These are phyloP conservation scores for Tragelaphus imberbis DNA, from an alignment of 2,113 vertebrate species.

Conservation along the genomic window DNA sequence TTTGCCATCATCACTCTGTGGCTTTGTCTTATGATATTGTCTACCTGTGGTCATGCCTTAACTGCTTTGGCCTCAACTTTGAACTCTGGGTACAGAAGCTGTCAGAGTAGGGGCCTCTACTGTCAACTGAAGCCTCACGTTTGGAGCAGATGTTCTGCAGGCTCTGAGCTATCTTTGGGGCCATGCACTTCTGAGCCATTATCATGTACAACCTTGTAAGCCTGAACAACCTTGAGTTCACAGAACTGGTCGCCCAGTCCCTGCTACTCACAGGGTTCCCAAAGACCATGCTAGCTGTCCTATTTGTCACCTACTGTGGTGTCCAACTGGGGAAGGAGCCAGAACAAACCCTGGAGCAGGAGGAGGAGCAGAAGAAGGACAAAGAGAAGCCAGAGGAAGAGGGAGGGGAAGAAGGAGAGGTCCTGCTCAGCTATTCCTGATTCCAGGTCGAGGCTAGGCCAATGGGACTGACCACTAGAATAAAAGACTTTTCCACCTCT, in stretches of 20 bases:
- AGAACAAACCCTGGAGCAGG: constrained; percentile 86
- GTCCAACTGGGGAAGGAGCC: constrained; percentile 95
- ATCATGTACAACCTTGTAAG: constrained; percentile 90
- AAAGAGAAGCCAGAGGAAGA: constrained; percentile 88
- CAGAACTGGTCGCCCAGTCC: constrained; percentile 86
- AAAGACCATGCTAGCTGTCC: constrained; percentile 86
- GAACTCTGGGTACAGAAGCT: constrained; percentile 97
- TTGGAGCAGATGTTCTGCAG: constrained; percentile 88
- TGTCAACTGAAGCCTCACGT: constrained; percentile 85
- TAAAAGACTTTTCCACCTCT: constrained; percentile 52
- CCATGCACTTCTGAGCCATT: constrained; percentile 93
- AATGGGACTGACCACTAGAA: not conserved
- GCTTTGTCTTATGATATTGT: constrained; percentile 92
- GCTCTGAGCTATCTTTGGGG: constrained; percentile 87
- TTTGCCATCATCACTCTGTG: constrained; percentile 92
- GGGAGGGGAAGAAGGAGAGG: accelerated
- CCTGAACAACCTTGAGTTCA: constrained; percentile 92
- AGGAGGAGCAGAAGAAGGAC: constrained; percentile 72
- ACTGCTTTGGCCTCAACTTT: constrained; percentile 98
- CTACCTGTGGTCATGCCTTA: constrained; percentile 94
- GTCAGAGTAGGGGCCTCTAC: constrained; percentile 86
- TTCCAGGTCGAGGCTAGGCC: not conserved
- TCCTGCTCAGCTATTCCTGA: not conserved
- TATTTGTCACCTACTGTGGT: constrained; percentile 95
- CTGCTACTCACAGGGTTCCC: constrained; percentile 92